phyloP scores from a whole-genome alignment of 2,113 vertebrate genomes.

The Anarrhichthys ocellatus region DNA sequence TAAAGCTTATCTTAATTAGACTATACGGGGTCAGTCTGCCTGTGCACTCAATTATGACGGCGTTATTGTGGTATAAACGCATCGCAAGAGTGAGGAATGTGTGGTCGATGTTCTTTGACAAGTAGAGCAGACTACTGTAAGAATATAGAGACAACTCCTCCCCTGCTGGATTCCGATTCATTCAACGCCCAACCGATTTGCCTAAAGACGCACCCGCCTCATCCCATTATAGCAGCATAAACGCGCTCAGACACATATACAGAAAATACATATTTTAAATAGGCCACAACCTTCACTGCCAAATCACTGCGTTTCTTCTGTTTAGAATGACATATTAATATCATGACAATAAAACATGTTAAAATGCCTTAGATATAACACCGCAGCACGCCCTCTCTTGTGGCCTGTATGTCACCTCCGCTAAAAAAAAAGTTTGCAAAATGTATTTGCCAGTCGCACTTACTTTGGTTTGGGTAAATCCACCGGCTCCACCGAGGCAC shows the following conservation, averaged over 20 bases:
- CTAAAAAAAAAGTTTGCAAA: constrained; percentile 68
- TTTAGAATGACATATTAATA: neutral
- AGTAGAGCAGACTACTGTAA: constrained; percentile 42
- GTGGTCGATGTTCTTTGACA: constrained; percentile 41
- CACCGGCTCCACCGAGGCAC: constrained; percentile 38
- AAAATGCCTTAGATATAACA: neutral
- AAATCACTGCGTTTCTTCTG: neutral
- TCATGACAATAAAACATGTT: neutral
- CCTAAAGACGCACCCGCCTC: constrained; percentile 52
- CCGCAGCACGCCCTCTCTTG: constrained; percentile 3
- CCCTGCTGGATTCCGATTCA: constrained; percentile 21
- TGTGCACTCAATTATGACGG: constrained; percentile 55
- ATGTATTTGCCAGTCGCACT: constrained; percentile 56
- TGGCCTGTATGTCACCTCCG: constrained; percentile 47
- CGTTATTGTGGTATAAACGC: constrained; percentile 34
- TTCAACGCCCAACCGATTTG: constrained; percentile 24
- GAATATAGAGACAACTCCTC: constrained; percentile 30
- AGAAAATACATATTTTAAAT: neutral
- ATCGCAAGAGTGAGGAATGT: constrained; percentile 7
- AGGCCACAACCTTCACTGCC: neutral
- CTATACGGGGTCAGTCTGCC: constrained; percentile 48
- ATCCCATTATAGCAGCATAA: neutral
- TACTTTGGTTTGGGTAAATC: constrained; percentile 60
- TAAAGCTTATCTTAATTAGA: constrained; percentile 71
- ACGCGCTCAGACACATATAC: neutral